Base-by-base conservation (phyloP, 2,113 vertebrate species). In the Campylomormyrus numenius region DNA sequence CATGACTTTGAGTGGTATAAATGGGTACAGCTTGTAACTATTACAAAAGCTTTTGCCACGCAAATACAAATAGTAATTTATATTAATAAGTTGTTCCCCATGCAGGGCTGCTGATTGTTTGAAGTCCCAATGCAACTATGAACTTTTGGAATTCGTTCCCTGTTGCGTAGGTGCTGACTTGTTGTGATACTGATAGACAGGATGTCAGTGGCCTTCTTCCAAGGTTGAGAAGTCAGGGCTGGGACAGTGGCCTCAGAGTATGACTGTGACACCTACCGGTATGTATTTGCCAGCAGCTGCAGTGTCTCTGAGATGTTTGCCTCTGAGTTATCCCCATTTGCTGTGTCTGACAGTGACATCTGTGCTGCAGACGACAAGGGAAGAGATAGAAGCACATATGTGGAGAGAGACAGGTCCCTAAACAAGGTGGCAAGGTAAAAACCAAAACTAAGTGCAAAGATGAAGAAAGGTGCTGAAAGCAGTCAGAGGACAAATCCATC, bases 221-320 rank as follows among this genome's bases (percentile, higher is more conserved):
- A 85, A 6, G 35, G 50, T 11, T 77, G 31, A 88, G 39, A 10
- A 58, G n/a, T 31, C 19, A 74, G 35, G 31, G 58, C 66, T 15
- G 9, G 17, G 66, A 56, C 9, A 24, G 24, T 58, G 21, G 24
- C 27, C 35, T 95, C 96, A 94, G 91, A 92, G 92, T 93, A 91
- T 24, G 0, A 87, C 0, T 93, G 90, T 1, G 35, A 45, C 11
- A 86, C 21, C n/a, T 90, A 70, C 42, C 0, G 24, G 62, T 77
- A 77, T 11, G 58, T 15, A 1, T 87, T 42, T 3, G 13, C 27
- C 31, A 93, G 89, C n/a, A 50, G 91, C 88, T 91, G 56, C 89
- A 95, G 27, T 1, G 94, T 3, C 31, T 93, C 93, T 21, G 90
- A 35, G 1, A 1, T 24, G 6, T 5, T 13, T 11, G 24, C 85